Base-by-base conservation (phyloP, 2,888 invertebrate genomes). In the Synergus laeviventris region DNA sequence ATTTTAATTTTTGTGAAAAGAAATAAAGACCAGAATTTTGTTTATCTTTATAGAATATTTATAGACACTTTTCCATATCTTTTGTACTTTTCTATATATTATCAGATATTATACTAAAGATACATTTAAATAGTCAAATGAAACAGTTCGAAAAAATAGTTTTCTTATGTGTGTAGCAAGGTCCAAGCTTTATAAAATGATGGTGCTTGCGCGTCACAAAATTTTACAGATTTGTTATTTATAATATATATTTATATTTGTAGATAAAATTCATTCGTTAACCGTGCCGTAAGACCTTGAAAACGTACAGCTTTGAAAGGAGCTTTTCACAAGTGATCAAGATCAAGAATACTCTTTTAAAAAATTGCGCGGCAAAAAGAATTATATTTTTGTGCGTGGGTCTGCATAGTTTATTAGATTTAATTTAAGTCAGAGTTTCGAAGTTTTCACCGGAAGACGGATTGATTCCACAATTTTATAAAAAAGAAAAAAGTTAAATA, bases 61-160 rank as follows among this genome's bases (percentile, higher is more conserved):
- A 59, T 70, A 70, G 70, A 70, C 70, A 70, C 45, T 12, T 24
- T 70, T 70, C 31, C 70, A 49, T 70, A 70, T 12, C 49, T 2
- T 70, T 70, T 66, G 66, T 66, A 66, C 66, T 70, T 36, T 8
- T 70, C 70, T 49, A 70, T 61, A n/a, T n/a, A n/a, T n/a, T n/a
- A n/a, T n/a, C n/a, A n/a, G n/a, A n/a, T 36, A 61, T 62, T 62
- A 62, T 49, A 49, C 49, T 70, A 49, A 18, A 74, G 74, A 42
- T 74, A 74, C 59, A 81, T 78, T 73, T 36, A 64, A 74, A 74
- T 64, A 78, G 74, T 77, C 12, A 56, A 76, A 78, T 75, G 49
- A 76, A 70, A 74, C 14, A 45, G n/a, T 64, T 76, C 31, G 45
- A 76, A 81, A 78, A 81, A 79, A 79, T 77, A 76, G 76, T 77